Conservation (phyloP, 1,140 invertebrate species). For the Campodea augens region DNA sequence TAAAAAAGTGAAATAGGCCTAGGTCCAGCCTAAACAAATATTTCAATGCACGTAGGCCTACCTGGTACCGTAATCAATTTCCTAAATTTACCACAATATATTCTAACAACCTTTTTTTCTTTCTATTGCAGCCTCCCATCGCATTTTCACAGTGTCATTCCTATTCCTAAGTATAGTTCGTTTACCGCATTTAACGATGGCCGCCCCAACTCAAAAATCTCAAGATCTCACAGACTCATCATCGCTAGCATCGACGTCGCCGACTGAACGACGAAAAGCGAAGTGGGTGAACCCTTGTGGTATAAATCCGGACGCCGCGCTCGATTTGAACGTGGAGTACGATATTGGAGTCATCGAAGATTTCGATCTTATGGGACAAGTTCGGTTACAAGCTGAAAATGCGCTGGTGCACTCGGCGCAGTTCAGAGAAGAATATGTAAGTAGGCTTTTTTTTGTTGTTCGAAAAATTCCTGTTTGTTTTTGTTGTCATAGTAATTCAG, state of each 20-base stretch:
- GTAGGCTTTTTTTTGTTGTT: too few species aligned
- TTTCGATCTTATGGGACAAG: constrained; percentile 22
- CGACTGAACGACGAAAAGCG: constrained; percentile 11
- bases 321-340: constrained; percentile 15
- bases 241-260: neutral
- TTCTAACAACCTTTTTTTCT: too few species aligned
- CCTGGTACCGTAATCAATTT: too few species aligned
- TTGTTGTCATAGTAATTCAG: too few species aligned
- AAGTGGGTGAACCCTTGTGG: constrained; percentile 35
- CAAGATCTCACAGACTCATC: neutral
- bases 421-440: constrained; percentile 31
- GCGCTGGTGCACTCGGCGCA: constrained; percentile 25
- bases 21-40: too few species aligned
- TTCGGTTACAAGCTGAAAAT: constrained; percentile 27
- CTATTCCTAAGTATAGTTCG: neutral
- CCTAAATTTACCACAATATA: too few species aligned
- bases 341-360: constrained; percentile 6
- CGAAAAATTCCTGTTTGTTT: too few species aligned
- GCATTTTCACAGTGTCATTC: too few species aligned
- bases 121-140: too few species aligned
- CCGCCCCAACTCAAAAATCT: neutral
- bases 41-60: too few species aligned
- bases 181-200: neutral
- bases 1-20: too few species aligned
- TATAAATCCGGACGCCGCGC: constrained; percentile 20